Conservation (phyloP, 2,888 invertebrate genomes). For the Apotomis capreana region DNA sequence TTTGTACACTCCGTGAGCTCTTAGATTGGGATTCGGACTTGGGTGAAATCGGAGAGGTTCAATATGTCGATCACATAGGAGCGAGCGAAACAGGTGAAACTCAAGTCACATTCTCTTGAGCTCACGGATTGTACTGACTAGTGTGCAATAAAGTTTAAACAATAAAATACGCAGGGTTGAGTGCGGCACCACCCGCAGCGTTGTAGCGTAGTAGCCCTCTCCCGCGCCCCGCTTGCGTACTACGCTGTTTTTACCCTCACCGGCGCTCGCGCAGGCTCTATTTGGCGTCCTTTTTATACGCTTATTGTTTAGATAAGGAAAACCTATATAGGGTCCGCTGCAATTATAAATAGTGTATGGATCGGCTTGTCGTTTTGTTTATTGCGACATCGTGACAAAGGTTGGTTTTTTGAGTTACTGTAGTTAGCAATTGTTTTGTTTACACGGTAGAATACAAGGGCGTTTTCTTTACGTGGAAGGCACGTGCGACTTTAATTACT, state of each 20-base stretch:
- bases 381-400: conserved; percentile 4
- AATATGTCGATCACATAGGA: too few relatives aligned
- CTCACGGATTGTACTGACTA: too few relatives aligned
- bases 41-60: too few relatives aligned
- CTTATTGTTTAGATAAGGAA: conserved; percentile 42
- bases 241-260: conserved; percentile 64
- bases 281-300: conserved; percentile 52
- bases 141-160: too few relatives aligned
- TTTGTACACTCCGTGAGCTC: too few relatives aligned
- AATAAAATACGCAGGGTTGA: conserved; percentile 15
- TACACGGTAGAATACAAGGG: too few relatives aligned
- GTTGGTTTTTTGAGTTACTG: too few relatives aligned
- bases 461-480: too few relatives aligned
- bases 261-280: conserved; percentile 53
- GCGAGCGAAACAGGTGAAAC: too few relatives aligned
- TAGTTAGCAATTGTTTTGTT: neutral
- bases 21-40: too few relatives aligned
- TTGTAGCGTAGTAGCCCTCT: conserved; percentile 69
- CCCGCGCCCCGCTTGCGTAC: conserved; percentile 61
- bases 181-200: conserved; percentile 49
- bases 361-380: conserved; percentile 26
- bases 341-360: conserved; percentile 34
- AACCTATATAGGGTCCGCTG: conserved; percentile 38
- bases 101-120: too few relatives aligned
- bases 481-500: too few relatives aligned